These are phyloP conservation scores for Ormyrus thymus DNA, from an alignment of 2,888 invertebrate genomes.

Conservation along the genomic window DNA sequence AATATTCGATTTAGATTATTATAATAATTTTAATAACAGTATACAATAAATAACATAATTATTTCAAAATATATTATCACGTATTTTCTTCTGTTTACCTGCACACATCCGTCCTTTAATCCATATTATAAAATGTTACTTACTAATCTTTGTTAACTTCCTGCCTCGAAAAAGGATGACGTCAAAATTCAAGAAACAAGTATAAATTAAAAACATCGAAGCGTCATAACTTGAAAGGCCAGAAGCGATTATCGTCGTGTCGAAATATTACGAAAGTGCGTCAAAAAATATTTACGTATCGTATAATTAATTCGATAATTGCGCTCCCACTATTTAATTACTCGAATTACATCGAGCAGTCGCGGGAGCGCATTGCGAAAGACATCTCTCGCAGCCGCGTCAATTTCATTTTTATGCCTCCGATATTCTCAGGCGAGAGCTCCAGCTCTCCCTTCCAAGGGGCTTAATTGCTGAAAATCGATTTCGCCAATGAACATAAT, in stretches of 20 bases:
- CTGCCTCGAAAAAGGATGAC: too few species aligned
- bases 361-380: background rate
- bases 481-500: conserved; percentile 20
- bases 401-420: background rate
- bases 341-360: conserved; percentile 2
- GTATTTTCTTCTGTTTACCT: background rate
- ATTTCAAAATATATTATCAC: conserved; percentile 33
- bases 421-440: conserved; percentile 3
- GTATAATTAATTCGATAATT: conserved; percentile 9
- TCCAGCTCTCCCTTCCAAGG: background rate
- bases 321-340: conserved; percentile 15
- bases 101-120: background rate
- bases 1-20: conserved; percentile 55
- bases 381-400: conserved; percentile 35
- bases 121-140: background rate
- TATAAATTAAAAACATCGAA: too few species aligned
- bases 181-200: too few species aligned
- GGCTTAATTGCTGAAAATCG: conserved; percentile 39
- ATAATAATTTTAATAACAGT: conserved; percentile 57
- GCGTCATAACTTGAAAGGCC: background rate
- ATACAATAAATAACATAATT: conserved; percentile 55
- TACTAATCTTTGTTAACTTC: background rate
- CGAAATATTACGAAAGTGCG: conserved; percentile 5
- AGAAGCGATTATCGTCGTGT: background rate
- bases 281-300: background rate